Percentiles rank a stretch among this genome's conserved stretches.
phyloP scores from a whole-genome alignment of 1,140 invertebrate genomes.

The Cryptotermes secundus region DNA sequence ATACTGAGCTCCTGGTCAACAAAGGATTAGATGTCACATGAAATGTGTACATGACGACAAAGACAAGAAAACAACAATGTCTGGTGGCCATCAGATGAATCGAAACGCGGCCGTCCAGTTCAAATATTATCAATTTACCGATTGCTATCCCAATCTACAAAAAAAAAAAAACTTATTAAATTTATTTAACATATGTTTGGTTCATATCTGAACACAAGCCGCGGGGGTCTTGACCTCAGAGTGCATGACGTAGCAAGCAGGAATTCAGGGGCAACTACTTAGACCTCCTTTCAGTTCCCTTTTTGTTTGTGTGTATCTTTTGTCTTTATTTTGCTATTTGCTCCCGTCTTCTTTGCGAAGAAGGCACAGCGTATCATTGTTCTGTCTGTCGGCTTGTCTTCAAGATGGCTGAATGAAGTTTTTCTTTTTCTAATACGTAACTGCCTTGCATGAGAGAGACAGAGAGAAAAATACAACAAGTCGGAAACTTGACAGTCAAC shows the following conservation, averaged over 20 bases:
- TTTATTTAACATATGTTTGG: no score
- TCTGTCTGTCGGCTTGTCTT: not conserved
- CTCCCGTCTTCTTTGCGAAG: not conserved
- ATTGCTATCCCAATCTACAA: no score
- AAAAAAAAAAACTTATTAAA: no score
- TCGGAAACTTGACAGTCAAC: not conserved
- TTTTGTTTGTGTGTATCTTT: conserved; percentile 3
- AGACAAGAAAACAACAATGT: no score
- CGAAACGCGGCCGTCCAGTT: no score
- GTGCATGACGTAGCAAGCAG: not conserved
- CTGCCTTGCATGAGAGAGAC: not conserved
- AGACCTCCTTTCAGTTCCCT: not conserved
- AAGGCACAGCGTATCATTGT: conserved; percentile 5
- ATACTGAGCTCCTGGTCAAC: no score
- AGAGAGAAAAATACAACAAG: not conserved
- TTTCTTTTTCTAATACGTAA: conserved; percentile 10
- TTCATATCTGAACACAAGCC: no score
- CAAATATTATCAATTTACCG: no score
- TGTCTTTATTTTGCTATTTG: not conserved
- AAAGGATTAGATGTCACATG: no score
- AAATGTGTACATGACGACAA: no score
- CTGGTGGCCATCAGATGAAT: no score
- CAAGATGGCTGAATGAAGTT: not conserved
- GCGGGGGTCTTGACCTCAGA: not conserved
- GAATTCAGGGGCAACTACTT: not conserved